Conservation (phyloP, 1,140 invertebrate species). For the Drosophila quadrilineata region DNA sequence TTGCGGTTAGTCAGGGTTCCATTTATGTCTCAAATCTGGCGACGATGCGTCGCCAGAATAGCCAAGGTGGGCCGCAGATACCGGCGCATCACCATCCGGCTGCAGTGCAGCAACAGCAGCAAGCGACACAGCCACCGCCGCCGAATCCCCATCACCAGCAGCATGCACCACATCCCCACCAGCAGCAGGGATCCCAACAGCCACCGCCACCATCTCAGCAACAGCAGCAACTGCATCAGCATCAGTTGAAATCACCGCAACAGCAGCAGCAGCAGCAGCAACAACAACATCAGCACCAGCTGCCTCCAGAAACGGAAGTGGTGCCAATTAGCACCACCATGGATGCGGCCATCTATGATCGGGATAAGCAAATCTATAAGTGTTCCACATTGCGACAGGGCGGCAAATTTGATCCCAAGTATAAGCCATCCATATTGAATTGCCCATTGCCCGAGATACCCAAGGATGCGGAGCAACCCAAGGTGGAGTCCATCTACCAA, state of each 20-base stretch:
- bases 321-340: conserved; percentile 63
- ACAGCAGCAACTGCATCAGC: conserved; percentile 23
- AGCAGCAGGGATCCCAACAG: conserved; percentile 53
- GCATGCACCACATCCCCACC: conserved; percentile 56
- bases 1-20: conserved; percentile 74
- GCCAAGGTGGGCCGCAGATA: conserved; percentile 68
- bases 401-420: conserved; percentile 80
- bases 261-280: conserved; percentile 43
- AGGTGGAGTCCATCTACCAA: conserved; percentile 73
- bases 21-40: conserved; percentile 78
- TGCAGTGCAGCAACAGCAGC: conserved; percentile 27
- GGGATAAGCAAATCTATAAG: conserved; percentile 81
- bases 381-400: conserved; percentile 79
- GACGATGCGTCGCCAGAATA: conserved; percentile 76
- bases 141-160: conserved; percentile 45
- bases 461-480: conserved; percentile 75
- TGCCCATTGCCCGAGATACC: conserved; percentile 80
- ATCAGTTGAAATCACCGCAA: conserved; percentile 8
- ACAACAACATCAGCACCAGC: conserved; percentile 44
- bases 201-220: conserved; percentile 49
- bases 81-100: conserved; percentile 62
- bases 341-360: conserved; percentile 74
- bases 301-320: conserved; percentile 51
- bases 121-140: conserved; percentile 44
- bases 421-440: conserved; percentile 80